A percentile compares a stretch with the other conserved stretches of the same genome.
Evolutionary conservation across 2,888 invertebrate species (phyloP).

Genomic region (Drosophila longiperda): DNA sequence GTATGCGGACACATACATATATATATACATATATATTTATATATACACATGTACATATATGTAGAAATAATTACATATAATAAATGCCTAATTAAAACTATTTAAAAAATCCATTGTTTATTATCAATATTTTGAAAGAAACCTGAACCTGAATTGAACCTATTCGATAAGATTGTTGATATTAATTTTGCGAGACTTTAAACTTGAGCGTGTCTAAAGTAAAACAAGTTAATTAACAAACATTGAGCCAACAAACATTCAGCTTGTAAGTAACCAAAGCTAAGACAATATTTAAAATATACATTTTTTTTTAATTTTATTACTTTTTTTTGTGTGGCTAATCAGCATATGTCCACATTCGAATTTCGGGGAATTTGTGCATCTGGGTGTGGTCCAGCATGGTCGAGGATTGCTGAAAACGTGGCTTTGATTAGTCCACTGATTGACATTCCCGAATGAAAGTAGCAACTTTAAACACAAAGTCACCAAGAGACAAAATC

Average conservation of each 20-base stretch:
- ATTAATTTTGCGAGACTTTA: neutral
- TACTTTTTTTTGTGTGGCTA: constrained; percentile 22
- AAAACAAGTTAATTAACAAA: constrained; percentile 25
- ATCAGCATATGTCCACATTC: constrained; percentile 46
- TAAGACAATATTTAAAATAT: constrained; percentile 16
- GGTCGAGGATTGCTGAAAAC: constrained; percentile 26
- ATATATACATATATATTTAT: too few relatives aligned
- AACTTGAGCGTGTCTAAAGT: neutral
- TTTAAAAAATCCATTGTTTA: neutral
- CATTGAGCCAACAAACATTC: constrained; percentile 30
- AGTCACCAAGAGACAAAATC: constrained; percentile 1
- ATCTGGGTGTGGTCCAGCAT: constrained; percentile 27
- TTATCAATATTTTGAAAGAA: neutral
- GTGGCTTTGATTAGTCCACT: constrained; percentile 6
- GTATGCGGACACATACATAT: too few relatives aligned
- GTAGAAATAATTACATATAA: neutral
- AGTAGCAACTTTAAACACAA: constrained; percentile 21
- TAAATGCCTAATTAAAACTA: neutral
- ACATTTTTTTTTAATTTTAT: neutral
- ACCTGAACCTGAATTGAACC: neutral
- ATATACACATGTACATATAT: too few relatives aligned
- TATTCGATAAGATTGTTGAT: neutral
- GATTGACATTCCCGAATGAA: constrained; percentile 34
- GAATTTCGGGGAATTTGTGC: constrained; percentile 18
- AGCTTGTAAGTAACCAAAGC: neutral